Evolutionary conservation across 2,113 vertebrate genomes (phyloP).

Genomic region (Tonatia bakeri): DNA sequence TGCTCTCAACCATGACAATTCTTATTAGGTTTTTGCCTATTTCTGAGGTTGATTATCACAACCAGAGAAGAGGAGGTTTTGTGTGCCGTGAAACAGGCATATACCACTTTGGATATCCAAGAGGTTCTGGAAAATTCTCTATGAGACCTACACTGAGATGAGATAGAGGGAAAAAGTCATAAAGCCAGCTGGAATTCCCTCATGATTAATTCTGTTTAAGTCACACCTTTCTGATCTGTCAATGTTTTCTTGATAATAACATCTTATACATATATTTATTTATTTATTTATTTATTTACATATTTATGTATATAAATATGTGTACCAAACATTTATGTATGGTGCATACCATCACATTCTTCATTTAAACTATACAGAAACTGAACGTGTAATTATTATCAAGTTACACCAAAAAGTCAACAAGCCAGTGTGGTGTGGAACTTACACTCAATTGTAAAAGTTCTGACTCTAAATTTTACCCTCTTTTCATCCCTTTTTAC

Average conservation of each 20-base stretch:
- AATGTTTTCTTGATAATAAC: neutral
- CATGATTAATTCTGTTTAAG: neutral
- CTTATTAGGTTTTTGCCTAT: neutral
- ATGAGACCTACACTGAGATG: neutral
- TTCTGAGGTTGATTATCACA: neutral
- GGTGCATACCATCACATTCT: neutral
- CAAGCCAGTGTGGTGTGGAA: neutral
- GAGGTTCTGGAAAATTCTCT: neutral
- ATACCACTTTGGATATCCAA: neutral
- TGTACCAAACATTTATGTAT: neutral
- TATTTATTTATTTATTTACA: neutral
- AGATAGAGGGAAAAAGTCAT: neutral
- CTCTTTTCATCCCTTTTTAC: neutral
- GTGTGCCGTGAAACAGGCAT: neutral
- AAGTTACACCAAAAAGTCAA: neutral
- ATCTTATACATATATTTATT: neutral
- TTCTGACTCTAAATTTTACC: neutral
- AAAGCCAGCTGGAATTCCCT: neutral
- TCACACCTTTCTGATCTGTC: neutral
- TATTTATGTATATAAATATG: neutral
- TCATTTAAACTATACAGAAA: constrained; percentile 3
- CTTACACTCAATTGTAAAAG: neutral
- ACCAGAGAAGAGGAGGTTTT: neutral
- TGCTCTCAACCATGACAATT: neutral
- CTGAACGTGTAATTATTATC: neutral